Percentiles rank a stretch among this genome's conserved stretches.
Evolutionary conservation across 1,140 invertebrate genomes (phyloP).

Genomic region (Periplaneta americana): DNA sequence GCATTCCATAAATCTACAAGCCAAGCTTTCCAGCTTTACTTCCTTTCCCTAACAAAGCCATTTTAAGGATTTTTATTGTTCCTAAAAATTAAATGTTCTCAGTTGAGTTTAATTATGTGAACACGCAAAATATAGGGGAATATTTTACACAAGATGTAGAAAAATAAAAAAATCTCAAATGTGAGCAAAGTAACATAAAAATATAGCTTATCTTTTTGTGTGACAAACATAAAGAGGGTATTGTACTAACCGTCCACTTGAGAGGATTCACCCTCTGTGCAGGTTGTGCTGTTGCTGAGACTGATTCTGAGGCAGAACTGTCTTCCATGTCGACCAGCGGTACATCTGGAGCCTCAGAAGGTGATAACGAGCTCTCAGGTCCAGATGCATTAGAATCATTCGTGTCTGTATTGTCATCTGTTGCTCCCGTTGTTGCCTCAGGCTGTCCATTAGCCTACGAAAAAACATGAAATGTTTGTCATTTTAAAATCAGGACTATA

Average conservation of each 20-base stretch:
- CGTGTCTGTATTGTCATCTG: conserved; percentile 25
- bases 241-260: conserved; percentile 63
- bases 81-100: too few relatives aligned
- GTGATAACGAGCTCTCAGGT: conserved; percentile 37
- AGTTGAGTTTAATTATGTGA: too few relatives aligned
- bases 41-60: too few relatives aligned
- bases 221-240: conserved; percentile 17
- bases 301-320: conserved; percentile 30
- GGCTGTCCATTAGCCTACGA: not conserved
- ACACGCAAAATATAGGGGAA: too few relatives aligned
- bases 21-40: too few relatives aligned
- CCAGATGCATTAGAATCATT: conserved; percentile 38
- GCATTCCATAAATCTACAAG: too few relatives aligned
- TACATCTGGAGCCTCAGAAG: conserved; percentile 26
- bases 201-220: not conserved
- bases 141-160: too few relatives aligned
- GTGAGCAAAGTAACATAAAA: too few relatives aligned
- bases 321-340: conserved; percentile 27
- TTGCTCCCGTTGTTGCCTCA: not conserved
- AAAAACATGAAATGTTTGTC: too few relatives aligned
- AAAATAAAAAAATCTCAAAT: too few relatives aligned
- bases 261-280: conserved; percentile 55
- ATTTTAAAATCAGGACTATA: too few relatives aligned
- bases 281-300: conserved; percentile 19
- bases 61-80: too few relatives aligned